A percentile compares a stretch with the other conserved stretches of the same genome.
These are phyloP conservation scores for Cathartes aura DNA, from an alignment of 2,113 vertebrate genomes.

Conservation along the genomic window DNA sequence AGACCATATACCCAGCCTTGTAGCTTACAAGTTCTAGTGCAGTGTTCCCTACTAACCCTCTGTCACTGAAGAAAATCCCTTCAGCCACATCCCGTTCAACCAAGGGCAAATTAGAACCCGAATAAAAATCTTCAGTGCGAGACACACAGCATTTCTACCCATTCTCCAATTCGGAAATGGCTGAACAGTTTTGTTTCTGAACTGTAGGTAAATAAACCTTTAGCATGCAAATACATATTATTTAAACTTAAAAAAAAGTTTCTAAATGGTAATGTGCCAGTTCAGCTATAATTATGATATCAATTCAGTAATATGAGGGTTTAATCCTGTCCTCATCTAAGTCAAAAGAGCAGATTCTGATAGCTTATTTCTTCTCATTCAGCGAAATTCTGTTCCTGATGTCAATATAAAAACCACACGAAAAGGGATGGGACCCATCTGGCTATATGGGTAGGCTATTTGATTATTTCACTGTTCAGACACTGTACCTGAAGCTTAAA, in stretches of 20 bases:
- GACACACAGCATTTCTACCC: background rate
- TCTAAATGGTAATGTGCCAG: background rate
- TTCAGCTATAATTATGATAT: background rate
- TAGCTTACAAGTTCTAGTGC: background rate
- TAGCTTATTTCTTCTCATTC: background rate
- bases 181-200: background rate
- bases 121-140: background rate
- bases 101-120: background rate
- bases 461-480: background rate
- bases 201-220: background rate
- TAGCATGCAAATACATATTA: background rate
- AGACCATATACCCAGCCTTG: background rate
- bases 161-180: background rate
- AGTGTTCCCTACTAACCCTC: too few species aligned
- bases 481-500: background rate
- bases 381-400: background rate
- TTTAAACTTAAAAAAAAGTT: background rate
- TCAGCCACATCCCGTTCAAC: background rate
- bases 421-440: background rate
- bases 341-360: background rate
- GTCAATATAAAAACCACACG: background rate
- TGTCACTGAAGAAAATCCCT: background rate
- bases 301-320: background rate
- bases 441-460: background rate
- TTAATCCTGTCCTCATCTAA: background rate